Base-by-base conservation (phyloP, 1,140 invertebrate species). In the Vollenhovia emeryi region DNA sequence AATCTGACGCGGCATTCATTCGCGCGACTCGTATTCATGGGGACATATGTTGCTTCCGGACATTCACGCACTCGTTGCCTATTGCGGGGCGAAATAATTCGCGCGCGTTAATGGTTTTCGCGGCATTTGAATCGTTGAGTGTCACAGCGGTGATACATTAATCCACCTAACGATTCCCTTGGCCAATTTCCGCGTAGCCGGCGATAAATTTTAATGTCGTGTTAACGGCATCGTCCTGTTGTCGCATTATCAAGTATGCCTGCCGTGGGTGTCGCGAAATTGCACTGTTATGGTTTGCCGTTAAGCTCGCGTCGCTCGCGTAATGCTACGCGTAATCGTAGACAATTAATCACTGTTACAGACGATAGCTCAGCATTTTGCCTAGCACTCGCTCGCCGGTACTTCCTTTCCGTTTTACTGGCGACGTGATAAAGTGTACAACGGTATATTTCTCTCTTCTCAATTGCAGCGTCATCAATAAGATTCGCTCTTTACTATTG, bases 151-250 rank as follows among this genome's bases (percentile, higher is more conserved):
- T 59, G 30, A 82, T 69, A 40, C 64, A 86, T 89, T 89, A 89
- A 89, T 85, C 79, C 78, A 66, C 64, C 33, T 50, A 78, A 89
- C 84, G 80, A 73, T 66, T 89, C 84, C 85, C 89, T 84, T 71
- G 76, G 76, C 80, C 89, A 91, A 91, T 92, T 90, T 87, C 90
- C 87, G 69, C 64, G 50, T 76, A 74, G 76, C 43, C 55, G 80
- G 74, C 80, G 69, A 92, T 92, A 89, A 92, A 92, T 92, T 88
- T 92, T 91, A 92, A 92, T 74, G 85, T 86, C 87, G 68, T 62
- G 74, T 89, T 89, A 89, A 86, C 87, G 83, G 66, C 68, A 78
- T 66, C 84, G 57, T 60, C 59, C 57, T 68, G 66, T 45, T 21
- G 48, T 52, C 40, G 43, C 71, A 84, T 84, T 89, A 89, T 89